Evolutionary conservation across 2,888 invertebrate genomes (phyloP).

Genomic region (Adineta ricciae): DNA sequence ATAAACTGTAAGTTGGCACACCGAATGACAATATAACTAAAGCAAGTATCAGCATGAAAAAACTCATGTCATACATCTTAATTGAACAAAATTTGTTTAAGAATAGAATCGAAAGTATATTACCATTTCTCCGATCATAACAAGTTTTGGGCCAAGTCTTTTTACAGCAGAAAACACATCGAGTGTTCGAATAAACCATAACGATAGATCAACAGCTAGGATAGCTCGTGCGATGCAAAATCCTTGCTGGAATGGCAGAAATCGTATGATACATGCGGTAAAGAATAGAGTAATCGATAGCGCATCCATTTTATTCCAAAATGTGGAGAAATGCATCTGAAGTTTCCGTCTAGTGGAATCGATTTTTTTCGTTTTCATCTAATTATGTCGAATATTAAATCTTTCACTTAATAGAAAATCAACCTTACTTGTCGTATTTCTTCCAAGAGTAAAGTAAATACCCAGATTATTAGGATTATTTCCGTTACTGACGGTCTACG

Average conservation of each 20-base stretch:
- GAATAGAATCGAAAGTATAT: not conserved
- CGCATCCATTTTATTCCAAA: slow-evolving; percentile 47
- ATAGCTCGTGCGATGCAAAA: slow-evolving; percentile 46
- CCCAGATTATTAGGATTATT: slow-evolving; percentile 44
- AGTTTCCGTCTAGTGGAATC: slow-evolving; percentile 38
- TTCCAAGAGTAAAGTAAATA: slow-evolving; percentile 44
- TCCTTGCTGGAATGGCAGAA: not conserved
- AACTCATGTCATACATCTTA: slow-evolving; percentile 41
- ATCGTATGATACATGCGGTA: slow-evolving; percentile 41
- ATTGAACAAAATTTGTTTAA: not conserved
- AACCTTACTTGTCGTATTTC: slow-evolving; percentile 45
- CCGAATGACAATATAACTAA: slow-evolving; percentile 49
- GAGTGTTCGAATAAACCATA: slow-evolving; percentile 43
- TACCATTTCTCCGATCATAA: slow-evolving; percentile 49
- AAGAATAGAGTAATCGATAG: slow-evolving; percentile 42
- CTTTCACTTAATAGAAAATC: too few relatives aligned
- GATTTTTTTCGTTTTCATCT: slow-evolving; percentile 37
- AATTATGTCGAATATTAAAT: not conserved
- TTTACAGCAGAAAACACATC: slow-evolving; percentile 47
- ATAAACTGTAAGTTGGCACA: slow-evolving; percentile 45
- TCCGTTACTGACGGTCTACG: not conserved
- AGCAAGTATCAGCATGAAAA: slow-evolving; percentile 46
- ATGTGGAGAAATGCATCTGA: slow-evolving; percentile 43
- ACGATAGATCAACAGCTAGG: slow-evolving; percentile 46
- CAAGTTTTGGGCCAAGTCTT: slow-evolving; percentile 47